Conservation (phyloP, 2,797 vertebrate species). For the Gymnothorax reevesii region DNA sequence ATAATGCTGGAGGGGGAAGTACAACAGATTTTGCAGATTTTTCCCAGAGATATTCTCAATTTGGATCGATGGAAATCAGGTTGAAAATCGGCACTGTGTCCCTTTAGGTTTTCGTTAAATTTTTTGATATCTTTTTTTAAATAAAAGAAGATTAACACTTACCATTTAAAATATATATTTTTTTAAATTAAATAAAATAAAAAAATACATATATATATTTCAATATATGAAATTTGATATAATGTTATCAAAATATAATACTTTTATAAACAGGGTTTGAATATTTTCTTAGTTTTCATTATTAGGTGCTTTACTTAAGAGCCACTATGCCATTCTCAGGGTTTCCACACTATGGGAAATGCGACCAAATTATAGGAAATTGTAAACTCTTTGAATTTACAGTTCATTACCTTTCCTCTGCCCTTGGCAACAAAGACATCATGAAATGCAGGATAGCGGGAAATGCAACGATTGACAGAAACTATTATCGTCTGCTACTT, state of each 20-base stretch:
- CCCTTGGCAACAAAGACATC: constrained; percentile 28
- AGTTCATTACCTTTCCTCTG: constrained; percentile 17
- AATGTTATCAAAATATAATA: too few relatives aligned
- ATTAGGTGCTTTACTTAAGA: neutral
- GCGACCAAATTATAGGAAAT: neutral
- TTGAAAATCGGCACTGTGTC: too few relatives aligned
- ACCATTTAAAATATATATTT: neutral
- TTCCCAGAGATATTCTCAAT: too few relatives aligned
- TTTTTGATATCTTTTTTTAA: too few relatives aligned
- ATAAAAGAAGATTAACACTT: too few relatives aligned
- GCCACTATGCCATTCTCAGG: neutral
- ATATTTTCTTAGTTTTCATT: neutral
- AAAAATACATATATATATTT: too few relatives aligned
- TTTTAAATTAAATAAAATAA: too few relatives aligned
- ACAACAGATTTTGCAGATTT: too few relatives aligned
- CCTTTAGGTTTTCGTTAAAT: too few relatives aligned
- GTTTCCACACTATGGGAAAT: neutral
- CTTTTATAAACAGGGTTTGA: neutral
- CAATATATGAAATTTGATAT: too few relatives aligned
- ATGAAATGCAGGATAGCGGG: neutral
- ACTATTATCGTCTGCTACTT: constrained; percentile 12
- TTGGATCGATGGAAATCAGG: too few relatives aligned
- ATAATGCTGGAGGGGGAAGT: too few relatives aligned
- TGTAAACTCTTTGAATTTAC: constrained; percentile 19
- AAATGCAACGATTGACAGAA: constrained; percentile 28